phyloP scores from a whole-genome alignment of 1,140 invertebrate genomes.

The Metaphire vulgaris region DNA sequence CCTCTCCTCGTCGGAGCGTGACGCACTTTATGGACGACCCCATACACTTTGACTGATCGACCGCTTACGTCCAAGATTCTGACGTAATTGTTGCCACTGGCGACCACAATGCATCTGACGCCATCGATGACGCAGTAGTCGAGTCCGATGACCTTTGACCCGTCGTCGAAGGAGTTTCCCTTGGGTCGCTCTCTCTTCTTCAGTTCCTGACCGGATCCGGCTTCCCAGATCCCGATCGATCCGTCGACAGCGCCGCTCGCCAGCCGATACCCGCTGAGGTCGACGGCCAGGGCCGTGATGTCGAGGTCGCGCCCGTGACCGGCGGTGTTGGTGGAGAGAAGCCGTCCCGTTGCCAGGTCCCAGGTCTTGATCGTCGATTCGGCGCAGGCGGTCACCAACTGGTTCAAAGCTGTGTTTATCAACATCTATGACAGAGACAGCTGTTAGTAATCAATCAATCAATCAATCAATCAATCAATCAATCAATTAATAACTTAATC shows the following conservation, averaged over 20 bases:
- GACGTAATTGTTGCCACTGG: conserved; percentile 46
- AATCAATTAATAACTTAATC: too few relatives aligned
- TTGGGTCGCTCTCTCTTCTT: conserved; percentile 35
- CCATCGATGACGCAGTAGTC: conserved; percentile 35
- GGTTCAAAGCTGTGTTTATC: conserved; percentile 43
- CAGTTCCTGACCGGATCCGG: conserved; percentile 48
- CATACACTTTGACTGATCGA: too few relatives aligned
- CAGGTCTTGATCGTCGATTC: conserved; percentile 50
- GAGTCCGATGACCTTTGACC: conserved; percentile 40
- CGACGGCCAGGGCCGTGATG: conserved; percentile 42
- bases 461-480: conserved; percentile 1
- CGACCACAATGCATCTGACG: conserved; percentile 40
- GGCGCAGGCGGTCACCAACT: conserved; percentile 44
- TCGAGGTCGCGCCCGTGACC: conserved; percentile 44
- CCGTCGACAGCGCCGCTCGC: conserved; percentile 46
- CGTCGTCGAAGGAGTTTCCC: conserved; percentile 34
- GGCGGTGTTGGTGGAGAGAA: conserved; percentile 43
- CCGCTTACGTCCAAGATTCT: conserved; percentile 40
- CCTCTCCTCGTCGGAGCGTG: too few relatives aligned
- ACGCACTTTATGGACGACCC: too few relatives aligned
- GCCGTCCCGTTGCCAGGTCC: conserved; percentile 46
- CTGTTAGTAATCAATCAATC: background rate
- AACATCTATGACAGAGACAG: conserved; percentile 37
- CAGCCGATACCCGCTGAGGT: conserved; percentile 46
- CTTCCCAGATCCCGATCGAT: conserved; percentile 50